Conservation (phyloP, 2,797 vertebrate genomes). For the Rhyacichthys aspro region DNA sequence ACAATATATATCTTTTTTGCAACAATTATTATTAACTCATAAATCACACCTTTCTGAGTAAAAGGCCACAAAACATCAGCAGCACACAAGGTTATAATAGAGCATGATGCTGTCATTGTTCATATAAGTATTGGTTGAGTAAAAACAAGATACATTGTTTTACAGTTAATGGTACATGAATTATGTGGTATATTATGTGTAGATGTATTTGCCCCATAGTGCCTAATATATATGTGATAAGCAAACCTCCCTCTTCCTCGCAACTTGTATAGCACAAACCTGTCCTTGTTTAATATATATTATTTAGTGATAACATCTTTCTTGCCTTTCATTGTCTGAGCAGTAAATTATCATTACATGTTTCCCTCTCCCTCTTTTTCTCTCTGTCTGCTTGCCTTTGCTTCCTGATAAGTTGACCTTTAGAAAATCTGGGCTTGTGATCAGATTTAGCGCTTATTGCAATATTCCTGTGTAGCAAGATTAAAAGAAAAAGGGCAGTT, state of each 20-base stretch:
- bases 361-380: slow-evolving; percentile 42
- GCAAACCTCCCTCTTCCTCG: neutral
- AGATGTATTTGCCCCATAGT: neutral
- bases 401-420: slow-evolving; percentile 89
- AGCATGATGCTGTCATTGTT: too few relatives aligned
- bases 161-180: neutral
- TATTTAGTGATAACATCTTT: slow-evolving; percentile 91
- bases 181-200: neutral
- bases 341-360: slow-evolving; percentile 77
- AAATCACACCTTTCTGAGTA: too few relatives aligned
- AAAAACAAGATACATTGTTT: neutral
- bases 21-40: too few relatives aligned
- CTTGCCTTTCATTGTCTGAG: slow-evolving; percentile 86
- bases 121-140: too few relatives aligned
- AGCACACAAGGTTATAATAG: too few relatives aligned
- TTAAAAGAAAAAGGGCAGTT: slow-evolving; percentile 74
- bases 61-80: too few relatives aligned
- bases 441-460: slow-evolving; percentile 86
- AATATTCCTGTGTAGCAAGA: slow-evolving; percentile 83
- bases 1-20: too few relatives aligned
- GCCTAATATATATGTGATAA: slow-evolving; percentile 8
- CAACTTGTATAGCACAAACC: slow-evolving; percentile 17
- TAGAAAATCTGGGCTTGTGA: slow-evolving; percentile 84
- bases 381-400: slow-evolving; percentile 53
- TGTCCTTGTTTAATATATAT: slow-evolving; percentile 52